phyloP scores from a whole-genome alignment of 2,797 vertebrate species.

The Nyctibius grandis region DNA sequence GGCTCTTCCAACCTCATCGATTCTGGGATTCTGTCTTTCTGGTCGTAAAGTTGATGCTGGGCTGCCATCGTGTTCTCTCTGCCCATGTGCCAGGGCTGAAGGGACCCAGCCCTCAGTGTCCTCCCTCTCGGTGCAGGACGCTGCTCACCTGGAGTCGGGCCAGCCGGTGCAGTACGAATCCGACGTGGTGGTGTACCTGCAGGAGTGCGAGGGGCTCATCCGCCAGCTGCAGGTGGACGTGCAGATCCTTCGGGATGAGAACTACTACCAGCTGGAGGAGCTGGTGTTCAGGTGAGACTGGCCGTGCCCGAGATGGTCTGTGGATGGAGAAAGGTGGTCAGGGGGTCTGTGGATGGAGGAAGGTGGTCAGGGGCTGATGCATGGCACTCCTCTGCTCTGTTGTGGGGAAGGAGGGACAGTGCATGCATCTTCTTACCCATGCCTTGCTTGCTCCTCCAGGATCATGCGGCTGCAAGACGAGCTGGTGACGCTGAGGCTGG shows the following conservation, averaged over 20 bases:
- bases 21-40: too few species aligned
- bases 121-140: conserved; percentile 77
- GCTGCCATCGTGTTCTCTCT: not conserved
- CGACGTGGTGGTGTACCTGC: conserved; percentile 89
- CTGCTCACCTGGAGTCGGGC: conserved; percentile 88
- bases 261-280: conserved; percentile 96
- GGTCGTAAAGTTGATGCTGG: not conserved
- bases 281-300: conserved; percentile 88
- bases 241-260: conserved; percentile 89
- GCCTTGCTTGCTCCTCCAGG: conserved; percentile 63
- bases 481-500: conserved; percentile 89
- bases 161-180: conserved; percentile 86
- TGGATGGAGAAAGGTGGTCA: not conserved
- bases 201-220: conserved; percentile 90
- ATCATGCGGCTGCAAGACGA: conserved; percentile 91
- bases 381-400: rapidly evolving
- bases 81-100: not conserved
- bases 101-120: not conserved
- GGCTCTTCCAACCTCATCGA: too few species aligned
- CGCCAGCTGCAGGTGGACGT: conserved; percentile 88
- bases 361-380: not conserved
- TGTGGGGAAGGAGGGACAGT: rapidly evolving
- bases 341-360: not conserved
- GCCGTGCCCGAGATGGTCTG: rapidly evolving
- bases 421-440: rapidly evolving